phyloP scores from a whole-genome alignment of 2,888 invertebrate species.

The Drosophila rellima region DNA sequence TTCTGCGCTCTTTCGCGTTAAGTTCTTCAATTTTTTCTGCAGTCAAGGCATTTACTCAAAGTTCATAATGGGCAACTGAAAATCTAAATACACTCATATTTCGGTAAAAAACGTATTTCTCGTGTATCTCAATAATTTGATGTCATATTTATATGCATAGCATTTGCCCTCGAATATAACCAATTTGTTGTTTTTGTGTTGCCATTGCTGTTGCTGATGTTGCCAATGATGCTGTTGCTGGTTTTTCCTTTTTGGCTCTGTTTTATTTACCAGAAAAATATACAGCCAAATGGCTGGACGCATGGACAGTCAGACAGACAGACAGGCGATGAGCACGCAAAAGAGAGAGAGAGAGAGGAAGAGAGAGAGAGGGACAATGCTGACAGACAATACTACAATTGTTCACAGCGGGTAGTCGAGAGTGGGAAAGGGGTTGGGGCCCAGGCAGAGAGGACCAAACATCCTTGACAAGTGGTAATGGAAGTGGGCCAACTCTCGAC shows the following conservation, averaged over 20 bases:
- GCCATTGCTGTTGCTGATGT: conserved; percentile 13
- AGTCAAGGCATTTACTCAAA: background rate
- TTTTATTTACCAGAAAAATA: conserved; percentile 69
- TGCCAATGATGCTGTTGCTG: conserved; percentile 25
- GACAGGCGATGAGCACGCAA: conserved; percentile 8
- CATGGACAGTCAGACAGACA: conserved; percentile 8
- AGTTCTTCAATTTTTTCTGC: background rate
- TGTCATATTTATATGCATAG: conserved; percentile 63
- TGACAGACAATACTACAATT: conserved; percentile 72
- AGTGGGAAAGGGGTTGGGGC: conserved; percentile 2
- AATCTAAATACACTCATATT: conserved; percentile 22
- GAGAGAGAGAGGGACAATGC: conserved; percentile 24
- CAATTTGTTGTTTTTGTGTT: conserved; percentile 55
- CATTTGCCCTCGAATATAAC: conserved; percentile 44
- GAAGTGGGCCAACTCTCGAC: conserved; percentile 69
- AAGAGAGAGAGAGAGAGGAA: background rate
- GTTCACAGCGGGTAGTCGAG: conserved; percentile 60
- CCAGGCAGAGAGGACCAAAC: conserved; percentile 31
- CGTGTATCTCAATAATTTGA: conserved; percentile 56
- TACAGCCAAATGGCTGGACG: conserved; percentile 37
- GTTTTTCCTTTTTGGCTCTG: conserved; percentile 45
- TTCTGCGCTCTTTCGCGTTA: background rate
- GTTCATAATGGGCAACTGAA: background rate
- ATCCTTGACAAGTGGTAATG: conserved; percentile 42
- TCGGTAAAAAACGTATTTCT: conserved; percentile 14